Evolutionary conservation across 2,888 invertebrate genomes (phyloP).

Genomic region (Trisateles emortualis): DNA sequence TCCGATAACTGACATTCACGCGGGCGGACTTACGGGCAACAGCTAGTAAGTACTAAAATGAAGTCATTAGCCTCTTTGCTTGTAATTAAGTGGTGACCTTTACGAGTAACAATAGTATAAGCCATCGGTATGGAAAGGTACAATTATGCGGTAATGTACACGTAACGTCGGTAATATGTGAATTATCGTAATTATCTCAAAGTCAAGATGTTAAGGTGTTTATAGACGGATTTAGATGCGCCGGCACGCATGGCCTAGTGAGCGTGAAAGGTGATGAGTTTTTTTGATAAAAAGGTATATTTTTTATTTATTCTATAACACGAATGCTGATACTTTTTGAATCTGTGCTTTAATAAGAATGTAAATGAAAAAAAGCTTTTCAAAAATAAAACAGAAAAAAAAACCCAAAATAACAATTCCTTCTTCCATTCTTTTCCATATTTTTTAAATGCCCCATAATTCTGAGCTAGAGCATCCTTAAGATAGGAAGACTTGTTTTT

Average conservation of each 20-base stretch:
- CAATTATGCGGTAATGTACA: slow-evolving; percentile 51
- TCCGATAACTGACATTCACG: too few relatives aligned
- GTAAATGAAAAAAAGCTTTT: too few relatives aligned
- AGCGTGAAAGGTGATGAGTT: slow-evolving; percentile 2
- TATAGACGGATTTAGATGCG: slow-evolving; percentile 10
- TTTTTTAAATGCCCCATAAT: too few relatives aligned
- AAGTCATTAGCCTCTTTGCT: slow-evolving; percentile 41
- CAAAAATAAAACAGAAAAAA: too few relatives aligned
- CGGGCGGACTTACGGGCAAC: too few relatives aligned
- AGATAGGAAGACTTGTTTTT: too few relatives aligned
- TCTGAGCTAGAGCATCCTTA: too few relatives aligned
- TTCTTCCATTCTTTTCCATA: too few relatives aligned
- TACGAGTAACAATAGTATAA: slow-evolving; percentile 19
- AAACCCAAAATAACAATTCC: too few relatives aligned
- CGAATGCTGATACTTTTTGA: too few relatives aligned
- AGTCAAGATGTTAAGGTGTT: slow-evolving; percentile 47
- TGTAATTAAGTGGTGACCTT: slow-evolving; percentile 46
- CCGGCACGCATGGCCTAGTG: background rate
- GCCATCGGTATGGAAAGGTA: slow-evolving; percentile 34
- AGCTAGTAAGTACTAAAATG: slow-evolving; percentile 21
- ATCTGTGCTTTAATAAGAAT: too few relatives aligned
- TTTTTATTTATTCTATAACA: too few relatives aligned
- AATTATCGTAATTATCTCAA: slow-evolving; percentile 54
- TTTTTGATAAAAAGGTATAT: background rate
- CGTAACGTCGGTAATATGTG: slow-evolving; percentile 51